A percentile compares a stretch with the other conserved stretches of the same genome.
Evolutionary conservation across 2,113 vertebrate species (phyloP).

Genomic region (Lophotis ruficrista): DNA sequence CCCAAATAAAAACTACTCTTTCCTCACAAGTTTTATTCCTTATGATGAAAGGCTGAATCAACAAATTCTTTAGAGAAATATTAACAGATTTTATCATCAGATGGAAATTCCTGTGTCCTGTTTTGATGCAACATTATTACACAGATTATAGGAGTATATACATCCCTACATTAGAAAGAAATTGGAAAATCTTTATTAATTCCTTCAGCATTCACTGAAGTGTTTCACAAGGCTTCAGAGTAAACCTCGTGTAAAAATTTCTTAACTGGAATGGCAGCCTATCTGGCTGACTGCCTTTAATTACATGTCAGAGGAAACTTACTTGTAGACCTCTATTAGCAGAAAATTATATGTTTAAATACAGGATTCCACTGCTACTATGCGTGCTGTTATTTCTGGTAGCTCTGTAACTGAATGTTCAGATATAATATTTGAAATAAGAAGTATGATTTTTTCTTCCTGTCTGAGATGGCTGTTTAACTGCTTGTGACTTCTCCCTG

Average conservation of each 20-base stretch:
- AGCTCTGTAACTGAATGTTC: not conserved
- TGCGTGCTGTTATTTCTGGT: not conserved
- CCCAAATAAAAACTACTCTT: not conserved
- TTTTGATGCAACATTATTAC: not conserved
- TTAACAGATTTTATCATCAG: not conserved
- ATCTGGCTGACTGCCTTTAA: not conserved
- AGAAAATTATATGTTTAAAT: conserved; percentile 1
- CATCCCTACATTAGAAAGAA: not conserved
- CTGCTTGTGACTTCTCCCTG: not conserved
- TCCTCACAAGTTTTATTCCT: not conserved
- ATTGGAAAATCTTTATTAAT: not conserved
- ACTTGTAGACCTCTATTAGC: not conserved
- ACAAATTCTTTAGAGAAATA: not conserved
- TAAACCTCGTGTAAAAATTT: not conserved
- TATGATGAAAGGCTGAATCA: not conserved
- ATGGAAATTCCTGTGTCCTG: not conserved
- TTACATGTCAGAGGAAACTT: not conserved
- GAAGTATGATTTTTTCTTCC: not conserved
- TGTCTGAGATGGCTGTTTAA: not conserved
- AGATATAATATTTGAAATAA: not conserved
- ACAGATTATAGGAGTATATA: not conserved
- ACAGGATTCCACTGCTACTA: not conserved
- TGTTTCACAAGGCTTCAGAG: not conserved
- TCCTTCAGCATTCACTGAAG: not conserved
- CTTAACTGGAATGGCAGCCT: not conserved